Evolutionary conservation across 2,113 vertebrate genomes (phyloP).

Genomic region (Polypterus bichir): DNA sequence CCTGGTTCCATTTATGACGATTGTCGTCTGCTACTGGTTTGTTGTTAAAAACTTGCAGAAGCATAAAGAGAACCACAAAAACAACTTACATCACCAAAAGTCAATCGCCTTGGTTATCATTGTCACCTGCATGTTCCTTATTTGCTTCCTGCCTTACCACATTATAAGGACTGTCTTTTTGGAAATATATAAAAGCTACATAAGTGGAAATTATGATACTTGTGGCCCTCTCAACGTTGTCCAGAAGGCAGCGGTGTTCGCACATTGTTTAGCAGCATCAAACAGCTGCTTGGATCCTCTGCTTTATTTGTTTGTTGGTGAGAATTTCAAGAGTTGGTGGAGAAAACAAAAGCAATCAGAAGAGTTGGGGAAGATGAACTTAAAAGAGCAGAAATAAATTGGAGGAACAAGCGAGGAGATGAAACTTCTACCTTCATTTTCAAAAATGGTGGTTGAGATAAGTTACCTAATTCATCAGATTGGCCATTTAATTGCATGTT

Average conservation of each 20-base stretch:
- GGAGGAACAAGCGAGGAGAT: too few relatives aligned
- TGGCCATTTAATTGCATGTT: too few relatives aligned
- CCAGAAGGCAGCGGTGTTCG: slow-evolving; percentile 39
- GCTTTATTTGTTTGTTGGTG: slow-evolving; percentile 57
- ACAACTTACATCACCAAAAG: slow-evolving; percentile 32
- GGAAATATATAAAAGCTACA: not conserved
- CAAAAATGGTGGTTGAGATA: too few relatives aligned
- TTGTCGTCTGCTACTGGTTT: slow-evolving; percentile 47
- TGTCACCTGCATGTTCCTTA: slow-evolving; percentile 41
- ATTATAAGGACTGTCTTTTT: slow-evolving; percentile 43
- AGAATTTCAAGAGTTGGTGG: slow-evolving; percentile 41
- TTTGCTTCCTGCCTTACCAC: slow-evolving; percentile 63
- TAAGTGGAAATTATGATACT: not conserved
- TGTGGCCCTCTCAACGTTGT: slow-evolving; percentile 18
- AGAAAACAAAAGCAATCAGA: slow-evolving; percentile 5
- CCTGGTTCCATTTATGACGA: slow-evolving; percentile 39
- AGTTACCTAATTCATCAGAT: too few relatives aligned
- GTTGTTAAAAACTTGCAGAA: slow-evolving; percentile 40
- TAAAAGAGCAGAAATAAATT: not conserved
- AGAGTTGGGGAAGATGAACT: slow-evolving; percentile 10
- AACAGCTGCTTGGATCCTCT: slow-evolving; percentile 58
- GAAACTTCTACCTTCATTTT: too few relatives aligned
- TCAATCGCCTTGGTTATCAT: slow-evolving; percentile 44
- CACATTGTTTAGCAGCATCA: slow-evolving; percentile 37
- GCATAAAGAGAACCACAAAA: slow-evolving; percentile 5